Conservation (phyloP, 2,113 vertebrate genomes). For the Atrichornis clamosus region DNA sequence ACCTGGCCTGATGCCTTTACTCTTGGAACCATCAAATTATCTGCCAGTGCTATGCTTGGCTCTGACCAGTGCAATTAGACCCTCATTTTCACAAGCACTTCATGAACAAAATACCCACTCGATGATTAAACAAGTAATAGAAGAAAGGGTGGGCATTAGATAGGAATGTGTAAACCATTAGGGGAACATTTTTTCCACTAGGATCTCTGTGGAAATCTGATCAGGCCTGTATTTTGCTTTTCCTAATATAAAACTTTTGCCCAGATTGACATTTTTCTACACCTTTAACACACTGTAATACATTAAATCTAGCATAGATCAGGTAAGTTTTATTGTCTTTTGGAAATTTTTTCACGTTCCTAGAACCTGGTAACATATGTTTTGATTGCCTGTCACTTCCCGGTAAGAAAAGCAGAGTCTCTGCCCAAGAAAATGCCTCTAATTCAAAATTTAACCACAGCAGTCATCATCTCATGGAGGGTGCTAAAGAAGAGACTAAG, state of each 20-base stretch:
- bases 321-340: conserved; percentile 66
- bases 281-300: conserved; percentile 74
- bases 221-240: conserved; percentile 69
- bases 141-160: conserved; percentile 71
- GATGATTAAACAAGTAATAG: conserved; percentile 58
- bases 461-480: neutral
- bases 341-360: conserved; percentile 16
- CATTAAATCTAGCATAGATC: conserved; percentile 68
- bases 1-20: conserved; percentile 40
- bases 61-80: conserved; percentile 46
- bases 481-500: neutral
- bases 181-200: conserved; percentile 72
- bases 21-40: conserved; percentile 67
- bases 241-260: conserved; percentile 73
- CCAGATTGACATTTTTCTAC: conserved; percentile 72
- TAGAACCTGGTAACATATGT: neutral
- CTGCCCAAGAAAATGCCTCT: neutral
- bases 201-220: conserved; percentile 75
- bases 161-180: conserved; percentile 76
- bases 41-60: conserved; percentile 65
- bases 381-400: conserved; percentile 38
- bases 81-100: conserved; percentile 61
- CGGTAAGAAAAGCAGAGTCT: neutral
- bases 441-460: neutral
- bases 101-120: conserved; percentile 53